These are phyloP conservation scores for Bellardia bayeri DNA, from an alignment of 2,888 invertebrate genomes.

Conservation along the genomic window DNA sequence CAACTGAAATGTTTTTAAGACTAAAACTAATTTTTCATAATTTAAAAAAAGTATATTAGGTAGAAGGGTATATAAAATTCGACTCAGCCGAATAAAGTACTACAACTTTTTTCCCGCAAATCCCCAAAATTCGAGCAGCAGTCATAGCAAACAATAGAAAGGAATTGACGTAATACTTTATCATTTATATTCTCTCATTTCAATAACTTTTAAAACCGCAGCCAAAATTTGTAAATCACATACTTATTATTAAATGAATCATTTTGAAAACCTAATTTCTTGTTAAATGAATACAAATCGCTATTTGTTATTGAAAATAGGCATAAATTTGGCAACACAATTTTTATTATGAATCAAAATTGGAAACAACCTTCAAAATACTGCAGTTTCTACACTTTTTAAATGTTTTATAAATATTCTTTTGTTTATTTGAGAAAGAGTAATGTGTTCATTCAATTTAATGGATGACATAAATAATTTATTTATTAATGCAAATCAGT, in stretches of 20 bases:
- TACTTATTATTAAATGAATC: not conserved
- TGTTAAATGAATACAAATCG: not conserved
- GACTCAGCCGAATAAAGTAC: too few relatives aligned
- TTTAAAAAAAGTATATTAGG: too few relatives aligned
- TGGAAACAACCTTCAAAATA: not conserved
- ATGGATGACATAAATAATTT: not conserved
- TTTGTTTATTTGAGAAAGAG: not conserved
- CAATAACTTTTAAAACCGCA: too few relatives aligned
- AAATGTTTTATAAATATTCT: conserved; percentile 27
- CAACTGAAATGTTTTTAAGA: too few relatives aligned
- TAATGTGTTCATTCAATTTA: not conserved
- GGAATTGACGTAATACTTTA: too few relatives aligned
- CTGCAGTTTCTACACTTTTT: not conserved
- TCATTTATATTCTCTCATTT: too few relatives aligned
- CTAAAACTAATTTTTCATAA: too few relatives aligned
- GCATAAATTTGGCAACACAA: conserved; percentile 12
- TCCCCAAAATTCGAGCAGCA: too few relatives aligned
- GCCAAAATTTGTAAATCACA: not conserved
- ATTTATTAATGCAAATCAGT: not conserved
- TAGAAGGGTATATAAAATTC: too few relatives aligned
- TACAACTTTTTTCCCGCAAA: too few relatives aligned
- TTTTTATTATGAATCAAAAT: not conserved
- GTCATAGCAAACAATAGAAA: too few relatives aligned
- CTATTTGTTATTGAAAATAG: conserved; percentile 1
- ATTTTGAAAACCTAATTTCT: not conserved